These are phyloP conservation scores for Synergus itoensis DNA, from an alignment of 2,888 invertebrate genomes.

Conservation along the genomic window DNA sequence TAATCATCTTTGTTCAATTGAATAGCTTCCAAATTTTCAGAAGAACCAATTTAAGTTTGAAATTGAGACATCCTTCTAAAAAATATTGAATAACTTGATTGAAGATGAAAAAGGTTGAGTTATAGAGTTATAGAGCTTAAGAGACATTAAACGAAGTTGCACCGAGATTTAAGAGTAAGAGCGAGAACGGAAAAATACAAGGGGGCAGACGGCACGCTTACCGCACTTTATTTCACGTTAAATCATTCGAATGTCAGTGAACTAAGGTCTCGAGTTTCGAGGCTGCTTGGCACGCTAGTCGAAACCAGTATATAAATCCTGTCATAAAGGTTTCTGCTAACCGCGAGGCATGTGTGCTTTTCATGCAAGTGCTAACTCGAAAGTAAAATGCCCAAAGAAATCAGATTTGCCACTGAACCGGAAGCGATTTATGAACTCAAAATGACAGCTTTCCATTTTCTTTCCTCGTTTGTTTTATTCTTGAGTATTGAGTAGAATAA, in stretches of 20 bases:
- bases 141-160: not conserved
- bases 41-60: not conserved
- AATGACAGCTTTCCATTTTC: not conserved
- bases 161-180: not conserved
- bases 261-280: conserved; percentile 35
- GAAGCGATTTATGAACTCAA: not conserved
- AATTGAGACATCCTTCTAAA: not conserved
- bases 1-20: too few species aligned
- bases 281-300: conserved; percentile 23
- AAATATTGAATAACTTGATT: not conserved
- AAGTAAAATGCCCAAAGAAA: not conserved
- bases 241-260: conserved; percentile 39
- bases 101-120: too few species aligned
- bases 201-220: not conserved
- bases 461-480: too few species aligned
- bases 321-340: conserved; percentile 19
- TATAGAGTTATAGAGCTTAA: not conserved
- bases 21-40: too few species aligned
- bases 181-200: not conserved
- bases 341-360: not conserved
- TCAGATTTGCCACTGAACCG: not conserved
- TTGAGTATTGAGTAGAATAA: not conserved
- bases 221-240: conserved; percentile 22
- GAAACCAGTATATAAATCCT: conserved; percentile 40
- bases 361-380: not conserved